Evolutionary conservation across 1,140 invertebrate genomes (phyloP), one percentile per base, ranked within the genome.

Genomic region (Lineus longissimus): DNA sequence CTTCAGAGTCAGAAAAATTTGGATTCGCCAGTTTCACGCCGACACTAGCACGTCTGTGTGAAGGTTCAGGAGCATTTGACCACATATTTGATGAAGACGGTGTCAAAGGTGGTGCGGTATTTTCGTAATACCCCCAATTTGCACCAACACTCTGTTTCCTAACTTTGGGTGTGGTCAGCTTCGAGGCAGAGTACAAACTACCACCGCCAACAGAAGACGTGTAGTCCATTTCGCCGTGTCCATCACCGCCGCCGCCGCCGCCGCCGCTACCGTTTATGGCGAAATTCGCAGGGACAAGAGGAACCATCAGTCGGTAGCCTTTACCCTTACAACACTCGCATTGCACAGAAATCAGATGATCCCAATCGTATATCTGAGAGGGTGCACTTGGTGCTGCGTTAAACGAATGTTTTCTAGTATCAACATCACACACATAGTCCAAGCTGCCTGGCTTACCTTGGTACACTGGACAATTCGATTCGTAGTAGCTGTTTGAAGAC

Each of bases 291-390:
- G 47, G n/a, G 6, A 36, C 15, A 15, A 51, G 47, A 4, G 47
- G 47, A 7, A 51, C n/a, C 47, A 51, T 51, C 25, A 51, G 47
- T n/a, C 47, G 6, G 4, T 7, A 7, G n/a, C 47, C 47, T n/a
- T 51, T 51, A 23, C 47, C 47, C n/a, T n/a, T 4, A 27, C 47
- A 51, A 27, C 47, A 51, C n/a, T 51, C 47, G 25, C 47, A 51
- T 4, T 4, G 6, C 47, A 51, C 47, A n/a, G 6, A 51, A 9
- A 51, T n/a, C 4, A n/a, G 47, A 51, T 51, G 47, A n/a, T 51
- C n/a, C 47, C 47, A 51, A 27, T 51, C 47, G n/a, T 51, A 51
- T 6, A 4, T 6, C n/a, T 23, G 6, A 51, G 4, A 4, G 25
- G 25, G 25, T 7, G n/a, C 6, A 6, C 6, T 27, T 4, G 6